A percentile compares a stretch with the other conserved stretches of the same genome.
Conservation (phyloP, 2,113 vertebrate species). For the Pluvianellus socialis region DNA sequence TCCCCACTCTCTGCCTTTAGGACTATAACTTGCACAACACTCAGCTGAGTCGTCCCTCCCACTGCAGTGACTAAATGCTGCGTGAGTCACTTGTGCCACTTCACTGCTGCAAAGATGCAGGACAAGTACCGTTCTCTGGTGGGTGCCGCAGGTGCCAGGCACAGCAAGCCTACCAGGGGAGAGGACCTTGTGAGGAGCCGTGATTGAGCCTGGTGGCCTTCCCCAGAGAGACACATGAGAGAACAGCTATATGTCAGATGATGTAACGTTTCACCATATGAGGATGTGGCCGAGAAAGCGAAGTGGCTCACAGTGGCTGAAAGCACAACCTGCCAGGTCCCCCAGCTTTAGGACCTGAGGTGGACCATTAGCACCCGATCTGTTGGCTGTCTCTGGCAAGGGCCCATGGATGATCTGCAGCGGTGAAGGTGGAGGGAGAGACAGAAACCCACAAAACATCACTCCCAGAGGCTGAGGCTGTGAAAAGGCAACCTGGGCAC, state of each 20-base stretch:
- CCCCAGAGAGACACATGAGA: background rate
- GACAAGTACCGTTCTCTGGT: background rate
- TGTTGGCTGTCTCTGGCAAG: background rate
- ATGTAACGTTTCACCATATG: fast-evolving
- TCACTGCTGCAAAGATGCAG: background rate
- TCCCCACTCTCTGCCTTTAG: background rate
- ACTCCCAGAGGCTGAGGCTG: background rate
- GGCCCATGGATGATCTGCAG: background rate
- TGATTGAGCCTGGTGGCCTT: background rate
- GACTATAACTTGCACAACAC: background rate
- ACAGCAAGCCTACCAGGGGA: background rate
- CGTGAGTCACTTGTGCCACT: background rate
- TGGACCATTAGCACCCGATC: background rate
- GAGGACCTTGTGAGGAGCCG: background rate
- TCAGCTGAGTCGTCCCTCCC: background rate
- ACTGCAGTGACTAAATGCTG: background rate
- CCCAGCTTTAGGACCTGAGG: background rate
- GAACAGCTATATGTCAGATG: background rate
- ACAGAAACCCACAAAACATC: background rate
- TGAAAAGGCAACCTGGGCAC: background rate
- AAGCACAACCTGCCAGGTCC: background rate
- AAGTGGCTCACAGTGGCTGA: background rate
- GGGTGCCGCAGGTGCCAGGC: background rate
- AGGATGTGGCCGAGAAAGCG: background rate
- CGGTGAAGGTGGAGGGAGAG: background rate